Base-by-base conservation (phyloP, 92 coral and sea anemone genomes). In the Blastomussa wellsi region DNA sequence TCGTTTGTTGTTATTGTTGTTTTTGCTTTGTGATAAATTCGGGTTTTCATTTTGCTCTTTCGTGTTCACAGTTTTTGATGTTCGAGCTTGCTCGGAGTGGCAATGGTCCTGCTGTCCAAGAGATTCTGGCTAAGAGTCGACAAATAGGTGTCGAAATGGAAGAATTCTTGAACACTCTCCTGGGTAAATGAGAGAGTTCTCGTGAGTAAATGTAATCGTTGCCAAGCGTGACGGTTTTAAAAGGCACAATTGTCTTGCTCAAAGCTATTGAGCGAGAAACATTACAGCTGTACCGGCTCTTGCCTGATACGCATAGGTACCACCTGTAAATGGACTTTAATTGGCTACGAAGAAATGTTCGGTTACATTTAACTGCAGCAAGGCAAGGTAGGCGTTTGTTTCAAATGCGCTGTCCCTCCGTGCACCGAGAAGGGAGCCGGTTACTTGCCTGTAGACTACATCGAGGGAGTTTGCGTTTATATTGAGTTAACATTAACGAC, bases 31-130 rank as follows among this genome's bases (percentile, higher is more conserved):
- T 41, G 6, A 14, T 35, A 52, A 49, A 24, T 72, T 36, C 53
- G 33, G 68, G 68, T 26, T 78, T 48, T 67, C 80, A 36, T 80
- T 70, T 82, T 76, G 52, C 75, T 41, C 74, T 76, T 87, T 65
- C 87, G 80, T 77, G 41, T 26, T 89, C 82, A 79, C 95, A 97
- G 99, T 97, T 90, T 88, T 90, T 93, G 67, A 94, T 97, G 98
- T 97, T 97, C 59, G 98, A 92, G 87, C 86, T 97, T 41, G 92
- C 94, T 67, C 94, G 86, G 60, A 74, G 88, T 60, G 95, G 91
- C 52, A 79, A 82, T 83, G 84, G 83, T 42, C 37, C 90, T 22
- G 87, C 92, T 19, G 86, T 95, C 69, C 74, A 79, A 71, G 91
- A 84, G 60, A 95, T 95, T 74, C 86, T 91, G 82, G 71, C 82